Evolutionary conservation across 2,888 invertebrate species (phyloP), one percentile per base, ranked within the genome.

Genomic region (Eurytoma californica): DNA sequence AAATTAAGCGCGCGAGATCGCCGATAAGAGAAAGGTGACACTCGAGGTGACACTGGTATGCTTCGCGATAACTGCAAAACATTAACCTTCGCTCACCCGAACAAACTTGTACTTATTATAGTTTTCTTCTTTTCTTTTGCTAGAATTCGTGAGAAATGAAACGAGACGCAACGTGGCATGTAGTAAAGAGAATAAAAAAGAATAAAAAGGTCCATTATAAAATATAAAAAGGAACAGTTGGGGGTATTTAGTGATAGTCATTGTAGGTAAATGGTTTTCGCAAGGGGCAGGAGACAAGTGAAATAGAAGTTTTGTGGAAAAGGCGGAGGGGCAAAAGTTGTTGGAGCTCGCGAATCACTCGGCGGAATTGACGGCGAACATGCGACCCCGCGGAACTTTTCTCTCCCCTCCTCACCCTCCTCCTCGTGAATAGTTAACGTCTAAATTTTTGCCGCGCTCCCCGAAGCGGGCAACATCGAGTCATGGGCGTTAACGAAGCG

Each of bases 21-120:
- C 84, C 86, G 88, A 89, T 88, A 88, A 88, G 83, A 83, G 88
- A 86, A 87, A 89, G 84, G 83, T 84, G 87, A 88, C 85, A 86
- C 84, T 85, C 85, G 87, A 89, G 84, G 83, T 84, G 87, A 88
- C 85, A 86, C 84, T 85, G 86, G 87, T 85, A 88, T 88, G 86
- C 84, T 53, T 58, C 55, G 72, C 80, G 80, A 72, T 72, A 76
- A 79, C 47, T 72, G 14, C 67, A 20, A 60, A 58, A 58, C 60
- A 28, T 67, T 60, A 60, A 67, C 67, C 66, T 16, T 20, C 53
- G 66, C 58, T 13, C 51, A 28, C 58, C n/a, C 57, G 49, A 49
- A n/a, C 24, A 55, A 66, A 47, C 18, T 60, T 58, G 24, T 24
- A 24, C 51, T 18, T 14, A 18, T 57, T 57, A 9, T n/a, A 24